phyloP scores from a whole-genome alignment of 2,888 invertebrate genomes.

The Timema podura region DNA sequence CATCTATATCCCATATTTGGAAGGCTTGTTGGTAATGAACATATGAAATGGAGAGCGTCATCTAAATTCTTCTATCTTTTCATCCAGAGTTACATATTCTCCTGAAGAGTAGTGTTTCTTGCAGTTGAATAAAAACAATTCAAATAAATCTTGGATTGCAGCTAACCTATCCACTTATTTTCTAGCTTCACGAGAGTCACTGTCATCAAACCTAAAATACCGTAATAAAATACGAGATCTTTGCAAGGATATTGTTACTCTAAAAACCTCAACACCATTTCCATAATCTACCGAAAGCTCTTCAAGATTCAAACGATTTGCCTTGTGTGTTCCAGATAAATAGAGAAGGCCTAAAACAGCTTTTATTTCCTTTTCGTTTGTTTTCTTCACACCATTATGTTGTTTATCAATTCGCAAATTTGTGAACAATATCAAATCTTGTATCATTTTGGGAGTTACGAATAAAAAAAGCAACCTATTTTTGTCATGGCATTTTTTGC shows the following conservation, averaged over 20 bases:
- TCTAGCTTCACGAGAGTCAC: not conserved
- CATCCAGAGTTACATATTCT: not conserved
- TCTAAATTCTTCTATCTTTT: not conserved
- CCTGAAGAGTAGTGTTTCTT: not conserved
- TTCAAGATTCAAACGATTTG: too few relatives aligned
- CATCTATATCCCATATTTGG: not conserved
- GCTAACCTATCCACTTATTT: not conserved
- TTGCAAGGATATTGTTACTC: not conserved
- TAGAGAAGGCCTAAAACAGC: too few relatives aligned
- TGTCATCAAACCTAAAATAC: not conserved
- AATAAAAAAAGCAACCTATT: too few relatives aligned
- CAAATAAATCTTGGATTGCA: not conserved
- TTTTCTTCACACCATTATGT: too few relatives aligned
- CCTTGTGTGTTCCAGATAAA: too few relatives aligned
- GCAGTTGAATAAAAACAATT: not conserved
- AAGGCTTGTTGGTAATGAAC: not conserved
- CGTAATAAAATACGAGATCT: not conserved
- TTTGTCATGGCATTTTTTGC: too few relatives aligned
- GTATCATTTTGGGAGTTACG: too few relatives aligned
- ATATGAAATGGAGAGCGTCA: not conserved
- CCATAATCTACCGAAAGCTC: not conserved
- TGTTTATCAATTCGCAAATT: too few relatives aligned
- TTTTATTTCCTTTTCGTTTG: too few relatives aligned
- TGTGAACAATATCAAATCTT: too few relatives aligned
- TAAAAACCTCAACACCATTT: not conserved